Conservation (phyloP, 2,797 vertebrate genomes). For the Sebastes nivosus region DNA sequence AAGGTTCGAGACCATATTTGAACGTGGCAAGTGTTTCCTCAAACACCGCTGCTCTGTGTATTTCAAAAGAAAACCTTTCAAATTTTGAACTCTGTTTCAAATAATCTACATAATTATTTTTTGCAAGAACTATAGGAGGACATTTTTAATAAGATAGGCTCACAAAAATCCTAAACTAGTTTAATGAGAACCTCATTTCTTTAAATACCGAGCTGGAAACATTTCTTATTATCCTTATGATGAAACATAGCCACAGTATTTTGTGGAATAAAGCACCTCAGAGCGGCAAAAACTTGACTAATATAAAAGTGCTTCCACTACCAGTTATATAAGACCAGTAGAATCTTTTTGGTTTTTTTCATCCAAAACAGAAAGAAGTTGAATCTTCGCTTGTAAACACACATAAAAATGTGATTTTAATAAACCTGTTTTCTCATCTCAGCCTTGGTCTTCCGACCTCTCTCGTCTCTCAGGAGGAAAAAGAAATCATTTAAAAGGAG, state of each 20-base stretch:
- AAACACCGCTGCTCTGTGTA: neutral
- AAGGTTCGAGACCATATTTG: neutral
- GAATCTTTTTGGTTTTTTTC: neutral
- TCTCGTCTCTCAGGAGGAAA: neutral
- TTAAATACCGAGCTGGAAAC: neutral
- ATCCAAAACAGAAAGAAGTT: neutral
- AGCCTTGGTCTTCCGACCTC: neutral
- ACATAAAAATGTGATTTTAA: conserved; percentile 17
- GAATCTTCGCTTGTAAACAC: neutral
- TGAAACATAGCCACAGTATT: neutral
- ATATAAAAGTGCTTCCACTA: neutral
- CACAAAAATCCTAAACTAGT: neutral
- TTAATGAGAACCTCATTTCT: neutral
- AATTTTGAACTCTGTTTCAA: neutral
- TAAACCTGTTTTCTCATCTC: conserved; percentile 16
- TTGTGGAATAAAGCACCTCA: neutral
- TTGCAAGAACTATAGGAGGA: neutral
- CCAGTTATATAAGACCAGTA: neutral
- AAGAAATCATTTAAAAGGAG: conserved; percentile 26
- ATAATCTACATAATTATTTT: neutral
- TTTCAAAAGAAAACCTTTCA: neutral
- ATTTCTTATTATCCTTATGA: neutral
- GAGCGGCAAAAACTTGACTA: neutral
- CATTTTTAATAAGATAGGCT: neutral
- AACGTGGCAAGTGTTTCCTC: neutral